Evolutionary conservation across 2,797 vertebrate genomes (phyloP).

Genomic region (Eleutherodactylus coqui): DNA sequence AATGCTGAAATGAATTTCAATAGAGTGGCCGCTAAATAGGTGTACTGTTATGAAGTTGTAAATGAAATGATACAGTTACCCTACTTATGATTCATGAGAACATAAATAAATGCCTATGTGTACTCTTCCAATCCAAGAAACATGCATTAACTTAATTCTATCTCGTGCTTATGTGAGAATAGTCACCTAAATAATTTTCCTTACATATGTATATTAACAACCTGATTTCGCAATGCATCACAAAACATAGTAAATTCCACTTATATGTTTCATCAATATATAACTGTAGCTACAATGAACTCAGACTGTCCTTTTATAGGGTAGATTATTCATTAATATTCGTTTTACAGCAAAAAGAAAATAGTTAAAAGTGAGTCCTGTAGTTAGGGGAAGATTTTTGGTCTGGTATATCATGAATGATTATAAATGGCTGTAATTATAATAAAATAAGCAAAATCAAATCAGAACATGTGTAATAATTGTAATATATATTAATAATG

Average conservation of each 20-base stretch:
- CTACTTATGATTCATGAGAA: conserved; percentile 1
- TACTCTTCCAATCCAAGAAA: neutral
- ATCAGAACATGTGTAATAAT: too few species aligned
- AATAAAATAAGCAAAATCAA: too few species aligned
- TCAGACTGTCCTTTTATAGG: neutral
- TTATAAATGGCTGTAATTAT: too few species aligned
- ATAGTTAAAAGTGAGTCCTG: neutral
- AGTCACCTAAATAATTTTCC: neutral
- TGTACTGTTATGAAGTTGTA: neutral
- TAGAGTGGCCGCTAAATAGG: too few species aligned
- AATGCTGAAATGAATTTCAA: neutral
- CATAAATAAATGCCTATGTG: neutral
- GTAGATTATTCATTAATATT: neutral
- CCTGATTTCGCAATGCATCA: neutral
- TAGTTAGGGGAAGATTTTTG: neutral
- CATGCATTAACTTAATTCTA: neutral
- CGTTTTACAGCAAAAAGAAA: neutral
- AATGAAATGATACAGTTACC: neutral
- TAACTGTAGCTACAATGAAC: neutral
- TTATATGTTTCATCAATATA: neutral
- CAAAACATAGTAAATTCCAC: neutral
- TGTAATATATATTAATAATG: too few species aligned
- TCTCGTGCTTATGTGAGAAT: neutral
- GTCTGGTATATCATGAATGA: neutral
- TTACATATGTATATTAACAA: neutral